Conservation (phyloP, 2,113 vertebrate species). For the Platycercus adscitus region DNA sequence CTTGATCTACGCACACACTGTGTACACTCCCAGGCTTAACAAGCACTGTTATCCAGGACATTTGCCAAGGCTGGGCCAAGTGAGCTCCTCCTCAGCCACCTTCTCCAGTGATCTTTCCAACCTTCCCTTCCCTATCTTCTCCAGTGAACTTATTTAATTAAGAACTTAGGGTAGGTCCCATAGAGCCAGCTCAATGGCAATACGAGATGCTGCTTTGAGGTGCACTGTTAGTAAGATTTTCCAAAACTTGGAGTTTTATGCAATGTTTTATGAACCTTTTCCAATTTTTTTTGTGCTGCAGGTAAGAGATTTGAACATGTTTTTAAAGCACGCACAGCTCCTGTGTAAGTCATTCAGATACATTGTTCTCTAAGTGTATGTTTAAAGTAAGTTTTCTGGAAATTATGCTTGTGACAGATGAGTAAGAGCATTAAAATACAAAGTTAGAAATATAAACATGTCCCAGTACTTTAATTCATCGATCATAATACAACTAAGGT, state of each 20-base stretch:
- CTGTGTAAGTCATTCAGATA: not conserved
- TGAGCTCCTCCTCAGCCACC: not conserved
- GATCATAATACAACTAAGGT: not conserved
- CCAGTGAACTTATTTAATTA: not conserved
- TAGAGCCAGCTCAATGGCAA: not conserved
- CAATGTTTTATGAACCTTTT: not conserved
- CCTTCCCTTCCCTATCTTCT: not conserved
- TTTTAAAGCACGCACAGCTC: fast-evolving
- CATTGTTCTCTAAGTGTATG: not conserved
- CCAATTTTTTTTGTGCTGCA: not conserved
- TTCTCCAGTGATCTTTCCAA: not conserved
- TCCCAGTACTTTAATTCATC: not conserved
- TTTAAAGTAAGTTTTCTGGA: not conserved
- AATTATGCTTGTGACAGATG: not conserved
- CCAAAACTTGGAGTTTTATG: not conserved
- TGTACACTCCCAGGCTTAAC: not conserved
- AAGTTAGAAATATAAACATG: not conserved
- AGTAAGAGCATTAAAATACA: not conserved
- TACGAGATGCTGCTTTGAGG: not conserved
- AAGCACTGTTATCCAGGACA: not conserved
- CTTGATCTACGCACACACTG: not conserved
- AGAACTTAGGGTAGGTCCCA: not conserved
- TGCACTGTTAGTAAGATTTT: not conserved
- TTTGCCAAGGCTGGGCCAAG: not conserved
- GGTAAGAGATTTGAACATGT: not conserved